A percentile compares a stretch with the other conserved stretches of the same genome.
phyloP scores from a whole-genome alignment of 2,113 vertebrate genomes.

The Lophura nycthemera region DNA sequence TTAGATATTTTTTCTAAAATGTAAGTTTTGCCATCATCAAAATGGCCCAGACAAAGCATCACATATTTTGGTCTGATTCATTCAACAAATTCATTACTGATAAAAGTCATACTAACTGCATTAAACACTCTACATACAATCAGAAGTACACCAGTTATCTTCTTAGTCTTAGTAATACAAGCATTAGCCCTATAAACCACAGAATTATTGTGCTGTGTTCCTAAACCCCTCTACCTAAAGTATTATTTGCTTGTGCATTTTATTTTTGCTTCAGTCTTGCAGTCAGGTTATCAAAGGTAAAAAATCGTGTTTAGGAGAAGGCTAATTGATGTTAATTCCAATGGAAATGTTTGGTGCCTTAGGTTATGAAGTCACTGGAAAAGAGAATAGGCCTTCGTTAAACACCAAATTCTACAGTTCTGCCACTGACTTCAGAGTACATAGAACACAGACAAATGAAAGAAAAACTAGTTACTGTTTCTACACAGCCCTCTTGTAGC shows the following conservation, averaged over 20 bases:
- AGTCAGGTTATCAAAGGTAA: not conserved
- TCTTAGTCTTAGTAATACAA: not conserved
- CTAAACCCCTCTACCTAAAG: not conserved
- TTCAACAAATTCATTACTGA: not conserved
- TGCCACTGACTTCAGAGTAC: not conserved
- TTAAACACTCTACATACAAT: not conserved
- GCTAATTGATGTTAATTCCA: not conserved
- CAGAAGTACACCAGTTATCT: not conserved
- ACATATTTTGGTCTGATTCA: not conserved
- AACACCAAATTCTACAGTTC: not conserved
- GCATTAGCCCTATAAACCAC: not conserved
- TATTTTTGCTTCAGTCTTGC: not conserved
- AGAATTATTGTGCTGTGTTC: not conserved
- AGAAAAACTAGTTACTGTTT: not conserved
- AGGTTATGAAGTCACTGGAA: not conserved
- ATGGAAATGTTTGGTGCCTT: not conserved
- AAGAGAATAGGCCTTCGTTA: not conserved
- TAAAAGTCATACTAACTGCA: not conserved
- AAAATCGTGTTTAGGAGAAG: not conserved
- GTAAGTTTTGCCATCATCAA: not conserved
- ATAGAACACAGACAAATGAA: not conserved
- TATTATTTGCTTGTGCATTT: not conserved
- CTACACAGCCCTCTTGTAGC: not conserved
- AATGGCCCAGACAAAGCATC: not conserved
- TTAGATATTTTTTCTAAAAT: not conserved